Conservation (phyloP, 2,797 vertebrate genomes). For the Sebastes umbrosus region DNA sequence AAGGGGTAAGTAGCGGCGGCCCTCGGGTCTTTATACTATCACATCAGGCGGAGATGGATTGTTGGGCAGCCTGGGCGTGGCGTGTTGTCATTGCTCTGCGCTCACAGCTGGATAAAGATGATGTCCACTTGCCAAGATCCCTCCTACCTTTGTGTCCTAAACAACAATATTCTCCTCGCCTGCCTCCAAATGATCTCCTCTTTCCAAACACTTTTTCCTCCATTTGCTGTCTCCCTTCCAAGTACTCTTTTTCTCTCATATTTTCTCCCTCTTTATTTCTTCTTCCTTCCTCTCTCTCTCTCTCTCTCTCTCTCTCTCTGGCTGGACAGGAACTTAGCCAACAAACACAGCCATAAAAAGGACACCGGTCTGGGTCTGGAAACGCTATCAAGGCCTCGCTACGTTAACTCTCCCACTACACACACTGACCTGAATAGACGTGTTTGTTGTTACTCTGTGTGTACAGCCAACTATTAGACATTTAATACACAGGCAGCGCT, state of each 20-base stretch:
- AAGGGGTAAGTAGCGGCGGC: background rate
- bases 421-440: conserved; percentile 62
- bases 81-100: conserved; percentile 26
- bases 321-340: conserved; percentile 74
- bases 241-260: conserved; percentile 46
- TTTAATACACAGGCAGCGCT: conserved; percentile 31
- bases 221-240: conserved; percentile 27
- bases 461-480: conserved; percentile 47
- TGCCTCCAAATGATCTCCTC: conserved; percentile 7
- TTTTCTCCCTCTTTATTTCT: conserved; percentile 31
- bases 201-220: conserved; percentile 13
- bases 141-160: conserved; percentile 24
- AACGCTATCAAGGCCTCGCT: conserved; percentile 75
- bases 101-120: conserved; percentile 45
- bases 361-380: conserved; percentile 79
- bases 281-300: conserved; percentile 35
- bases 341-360: conserved; percentile 83
- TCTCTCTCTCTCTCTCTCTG: conserved; percentile 26
- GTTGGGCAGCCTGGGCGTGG: conserved; percentile 24
- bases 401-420: conserved; percentile 66
- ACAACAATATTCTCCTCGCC: background rate
- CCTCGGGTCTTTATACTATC: conserved; percentile 24
- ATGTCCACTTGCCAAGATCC: conserved; percentile 26
- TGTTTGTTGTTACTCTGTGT: conserved; percentile 54
- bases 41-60: conserved; percentile 37